A percentile compares a stretch with the other conserved stretches of the same genome.
Evolutionary conservation across 2,888 invertebrate genomes (phyloP).

Genomic region (Rhimphoctona megacephalus): DNA sequence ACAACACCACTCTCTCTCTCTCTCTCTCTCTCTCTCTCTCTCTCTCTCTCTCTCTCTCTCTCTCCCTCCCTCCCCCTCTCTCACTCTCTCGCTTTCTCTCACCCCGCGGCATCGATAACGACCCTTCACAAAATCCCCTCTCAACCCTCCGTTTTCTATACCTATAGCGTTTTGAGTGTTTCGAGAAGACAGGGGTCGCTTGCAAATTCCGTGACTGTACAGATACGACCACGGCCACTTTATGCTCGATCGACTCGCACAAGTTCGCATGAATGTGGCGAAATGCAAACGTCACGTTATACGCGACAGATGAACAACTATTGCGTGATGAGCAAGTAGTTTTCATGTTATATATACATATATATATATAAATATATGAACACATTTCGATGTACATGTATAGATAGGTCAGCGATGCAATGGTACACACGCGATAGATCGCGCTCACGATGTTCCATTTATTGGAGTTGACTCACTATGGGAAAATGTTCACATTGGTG

Average conservation of each 20-base stretch:
- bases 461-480: not conserved
- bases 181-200: constrained; percentile 54
- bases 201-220: constrained; percentile 63
- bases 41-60: constrained; percentile 44
- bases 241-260: constrained; percentile 64
- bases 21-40: constrained; percentile 40
- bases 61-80: constrained; percentile 21
- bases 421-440: constrained; percentile 23
- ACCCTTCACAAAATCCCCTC: constrained; percentile 65
- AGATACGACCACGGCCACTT: constrained; percentile 62
- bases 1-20: constrained; percentile 45
- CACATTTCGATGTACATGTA: not conserved
- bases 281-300: constrained; percentile 48
- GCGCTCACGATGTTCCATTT: constrained; percentile 30
- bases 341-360: not conserved
- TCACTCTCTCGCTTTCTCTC: constrained; percentile 54
- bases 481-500: not conserved
- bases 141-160: constrained; percentile 48
- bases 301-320: constrained; percentile 53
- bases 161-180: constrained; percentile 37
- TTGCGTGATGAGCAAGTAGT: constrained; percentile 56
- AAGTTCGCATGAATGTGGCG: constrained; percentile 50
- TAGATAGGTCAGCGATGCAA: constrained; percentile 15
- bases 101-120: constrained; percentile 64
- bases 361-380: constrained; percentile 12